Percentiles rank a stretch among this genome's conserved stretches.
phyloP scores from a whole-genome alignment of 2,888 invertebrate genomes.

The Anarsia innoxiella region DNA sequence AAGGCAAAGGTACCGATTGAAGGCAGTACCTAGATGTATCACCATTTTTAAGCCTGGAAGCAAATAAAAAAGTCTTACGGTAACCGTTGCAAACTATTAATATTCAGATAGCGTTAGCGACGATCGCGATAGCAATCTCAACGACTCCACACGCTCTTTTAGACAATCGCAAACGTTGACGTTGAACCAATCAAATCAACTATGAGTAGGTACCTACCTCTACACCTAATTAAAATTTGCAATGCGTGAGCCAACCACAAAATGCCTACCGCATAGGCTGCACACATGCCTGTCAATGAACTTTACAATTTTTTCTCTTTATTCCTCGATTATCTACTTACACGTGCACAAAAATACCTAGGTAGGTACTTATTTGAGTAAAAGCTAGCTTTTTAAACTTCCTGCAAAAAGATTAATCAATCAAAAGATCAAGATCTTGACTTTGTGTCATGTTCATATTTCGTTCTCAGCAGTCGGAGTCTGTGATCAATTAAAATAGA shows the following conservation, averaged over 20 bases:
- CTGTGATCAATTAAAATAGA: constrained; percentile 11
- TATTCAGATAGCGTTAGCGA: constrained; percentile 45
- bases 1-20: no score
- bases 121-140: constrained; percentile 50
- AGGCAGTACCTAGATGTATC: no score
- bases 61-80: no score
- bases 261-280: constrained; percentile 62
- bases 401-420: no score
- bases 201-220: no score
- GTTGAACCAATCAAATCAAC: constrained; percentile 61
- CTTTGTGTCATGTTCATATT: neutral
- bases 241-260: constrained; percentile 64
- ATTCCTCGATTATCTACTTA: no score
- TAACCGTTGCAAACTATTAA: constrained; percentile 41
- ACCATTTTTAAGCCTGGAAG: no score
- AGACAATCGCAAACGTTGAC: constrained; percentile 51
- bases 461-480: neutral
- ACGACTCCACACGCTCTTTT: constrained; percentile 38
- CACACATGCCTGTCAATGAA: constrained; percentile 74
- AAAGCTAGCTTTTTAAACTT: no score
- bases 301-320: no score
- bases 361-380: no score
- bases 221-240: constrained; percentile 71
- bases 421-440: no score
- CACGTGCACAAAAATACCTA: constrained; percentile 4